A percentile compares a stretch with the other conserved stretches of the same genome.
These are phyloP conservation scores for Latrodectus geometricus DNA, from an alignment of 1,140 invertebrate genomes.

Conservation along the genomic window DNA sequence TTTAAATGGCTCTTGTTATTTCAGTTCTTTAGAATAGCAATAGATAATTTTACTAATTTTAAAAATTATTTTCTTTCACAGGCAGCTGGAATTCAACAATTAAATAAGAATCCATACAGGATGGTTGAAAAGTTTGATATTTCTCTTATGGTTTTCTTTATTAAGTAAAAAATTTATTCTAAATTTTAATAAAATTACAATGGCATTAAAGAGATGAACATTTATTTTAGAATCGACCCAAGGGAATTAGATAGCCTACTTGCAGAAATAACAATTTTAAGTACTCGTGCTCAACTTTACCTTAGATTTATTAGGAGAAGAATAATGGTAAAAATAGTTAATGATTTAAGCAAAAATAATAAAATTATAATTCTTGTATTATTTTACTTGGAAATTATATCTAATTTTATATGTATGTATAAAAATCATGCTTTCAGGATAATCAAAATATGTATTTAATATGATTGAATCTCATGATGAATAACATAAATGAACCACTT, in stretches of 20 bases:
- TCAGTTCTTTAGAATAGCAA: no score
- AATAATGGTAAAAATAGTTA: constrained; percentile 78
- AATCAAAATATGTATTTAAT: no score
- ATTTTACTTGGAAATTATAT: no score
- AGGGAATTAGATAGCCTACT: constrained; percentile 90
- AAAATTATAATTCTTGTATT: no score
- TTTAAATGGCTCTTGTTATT: not conserved
- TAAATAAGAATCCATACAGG: constrained; percentile 43
- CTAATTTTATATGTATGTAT: no score
- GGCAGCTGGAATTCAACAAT: constrained; percentile 63
- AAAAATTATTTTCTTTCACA: not conserved
- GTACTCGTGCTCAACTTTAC: constrained; percentile 90
- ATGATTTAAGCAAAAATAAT: no score
- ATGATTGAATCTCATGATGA: no score
- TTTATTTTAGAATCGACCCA: constrained; percentile 75
- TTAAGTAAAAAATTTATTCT: no score
- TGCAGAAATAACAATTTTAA: constrained; percentile 91
- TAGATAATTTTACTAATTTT: not conserved
- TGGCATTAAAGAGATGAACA: not conserved
- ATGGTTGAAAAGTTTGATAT: constrained; percentile 43
- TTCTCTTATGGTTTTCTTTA: not conserved
- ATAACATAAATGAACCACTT: no score
- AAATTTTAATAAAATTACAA: no score
- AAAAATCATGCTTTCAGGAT: no score
- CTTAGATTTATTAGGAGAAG: constrained; percentile 87